A percentile compares a stretch with the other conserved stretches of the same genome.
These are phyloP conservation scores for Diacarnus erythraeanus DNA, from an alignment of 37 sponge, comb jelly and placozoan species.

Conservation along the genomic window DNA sequence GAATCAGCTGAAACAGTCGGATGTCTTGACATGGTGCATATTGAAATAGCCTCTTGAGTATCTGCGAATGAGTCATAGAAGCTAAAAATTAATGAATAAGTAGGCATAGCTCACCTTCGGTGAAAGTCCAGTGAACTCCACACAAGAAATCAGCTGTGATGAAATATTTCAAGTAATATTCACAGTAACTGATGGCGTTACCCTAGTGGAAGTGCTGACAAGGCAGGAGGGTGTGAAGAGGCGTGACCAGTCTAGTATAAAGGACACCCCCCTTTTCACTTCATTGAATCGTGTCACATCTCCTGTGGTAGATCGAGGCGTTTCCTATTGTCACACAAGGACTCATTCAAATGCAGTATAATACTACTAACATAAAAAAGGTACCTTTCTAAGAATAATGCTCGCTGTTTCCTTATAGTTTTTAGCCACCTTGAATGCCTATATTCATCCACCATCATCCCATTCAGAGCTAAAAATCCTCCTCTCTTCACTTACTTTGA, in stretches of 20 bases:
- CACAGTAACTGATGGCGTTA: slow-evolving; percentile 2
- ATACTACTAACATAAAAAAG: not conserved
- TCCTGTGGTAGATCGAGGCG: not conserved
- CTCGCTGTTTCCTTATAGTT: slow-evolving; percentile 6
- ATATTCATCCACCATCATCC: not conserved
- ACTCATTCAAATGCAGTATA: not conserved
- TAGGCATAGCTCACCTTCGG: slow-evolving; percentile 28
- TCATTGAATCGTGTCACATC: slow-evolving; percentile 5
- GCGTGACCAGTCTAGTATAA: slow-evolving; percentile 40
- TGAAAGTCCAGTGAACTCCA: slow-evolving; percentile 9
- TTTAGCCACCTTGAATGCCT: slow-evolving; percentile 4
- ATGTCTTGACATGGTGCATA: slow-evolving; percentile 37
- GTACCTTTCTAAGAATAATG: slow-evolving; percentile 20
- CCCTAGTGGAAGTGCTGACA: slow-evolving; percentile 17
- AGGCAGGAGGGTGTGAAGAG: slow-evolving; percentile 49
- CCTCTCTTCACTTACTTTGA: slow-evolving; percentile 16
- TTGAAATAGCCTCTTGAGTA: slow-evolving; percentile 50
- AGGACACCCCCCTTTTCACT: slow-evolving; percentile 40
- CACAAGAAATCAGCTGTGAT: slow-evolving; percentile 35
- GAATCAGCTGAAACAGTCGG: slow-evolving; percentile 39
- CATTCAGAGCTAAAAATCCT: not conserved
- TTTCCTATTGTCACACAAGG: not conserved
- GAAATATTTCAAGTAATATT: not conserved
- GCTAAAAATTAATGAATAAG: not conserved
- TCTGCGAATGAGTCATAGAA: slow-evolving; percentile 10